phyloP scores from a whole-genome alignment of 2,113 vertebrate genomes.

The Mormyrus iriodes region DNA sequence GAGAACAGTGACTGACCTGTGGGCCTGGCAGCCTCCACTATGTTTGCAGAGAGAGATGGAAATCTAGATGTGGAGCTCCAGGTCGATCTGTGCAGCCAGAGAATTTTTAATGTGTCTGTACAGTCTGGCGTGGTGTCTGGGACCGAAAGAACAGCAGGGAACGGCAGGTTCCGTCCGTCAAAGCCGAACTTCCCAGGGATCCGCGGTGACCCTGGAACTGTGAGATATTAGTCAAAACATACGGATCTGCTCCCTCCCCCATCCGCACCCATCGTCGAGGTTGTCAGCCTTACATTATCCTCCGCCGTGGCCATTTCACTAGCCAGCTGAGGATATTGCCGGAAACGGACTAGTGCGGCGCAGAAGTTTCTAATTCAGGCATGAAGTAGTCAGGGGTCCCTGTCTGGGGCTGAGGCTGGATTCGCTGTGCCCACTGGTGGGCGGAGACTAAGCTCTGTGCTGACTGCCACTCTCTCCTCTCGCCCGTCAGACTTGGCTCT shows the following conservation, averaged over 20 bases:
- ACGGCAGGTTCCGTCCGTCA: background rate
- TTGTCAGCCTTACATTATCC: background rate
- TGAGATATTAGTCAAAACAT: background rate
- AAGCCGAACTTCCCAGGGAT: background rate
- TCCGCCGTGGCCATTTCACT: background rate
- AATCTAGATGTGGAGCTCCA: background rate
- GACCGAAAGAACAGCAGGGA: background rate
- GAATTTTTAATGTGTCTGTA: background rate
- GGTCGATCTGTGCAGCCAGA: background rate
- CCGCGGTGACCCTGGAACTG: background rate
- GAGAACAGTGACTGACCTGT: background rate
- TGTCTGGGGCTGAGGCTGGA: background rate
- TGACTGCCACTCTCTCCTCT: constrained; percentile 56
- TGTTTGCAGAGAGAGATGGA: background rate
- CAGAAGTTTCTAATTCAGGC: background rate
- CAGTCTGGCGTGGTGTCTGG: background rate
- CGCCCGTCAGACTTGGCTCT: constrained; percentile 60
- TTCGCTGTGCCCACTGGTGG: background rate
- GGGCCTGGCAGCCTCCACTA: background rate
- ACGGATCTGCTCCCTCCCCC: background rate
- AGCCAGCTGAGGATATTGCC: background rate
- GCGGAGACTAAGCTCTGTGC: constrained; percentile 23
- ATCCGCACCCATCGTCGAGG: background rate
- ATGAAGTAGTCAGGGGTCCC: background rate
- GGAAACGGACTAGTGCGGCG: background rate